These are phyloP conservation scores for Benitochromis conjunctus DNA, from an alignment of 2,113 vertebrate species.

Conservation along the genomic window DNA sequence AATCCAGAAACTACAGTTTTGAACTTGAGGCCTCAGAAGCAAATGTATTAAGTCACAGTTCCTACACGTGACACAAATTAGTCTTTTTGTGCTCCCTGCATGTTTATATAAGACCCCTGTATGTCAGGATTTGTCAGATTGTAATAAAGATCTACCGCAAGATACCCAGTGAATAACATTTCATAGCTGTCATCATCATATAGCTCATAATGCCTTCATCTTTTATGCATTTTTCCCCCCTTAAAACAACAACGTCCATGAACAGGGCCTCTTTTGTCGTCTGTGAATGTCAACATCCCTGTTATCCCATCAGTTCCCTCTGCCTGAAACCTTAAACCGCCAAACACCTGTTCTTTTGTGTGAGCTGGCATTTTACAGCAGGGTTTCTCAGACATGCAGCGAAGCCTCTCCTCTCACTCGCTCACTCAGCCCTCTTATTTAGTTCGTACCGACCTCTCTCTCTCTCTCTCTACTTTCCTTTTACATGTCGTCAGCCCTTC, in stretches of 20 bases:
- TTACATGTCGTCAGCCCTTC: slow-evolving; percentile 7
- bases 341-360: slow-evolving; percentile 81
- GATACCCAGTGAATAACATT: slow-evolving; percentile 42
- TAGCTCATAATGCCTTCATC: slow-evolving; percentile 55
- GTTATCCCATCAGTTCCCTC: slow-evolving; percentile 62
- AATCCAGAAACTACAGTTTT: neutral
- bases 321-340: slow-evolving; percentile 71
- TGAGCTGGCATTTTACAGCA: slow-evolving; percentile 68
- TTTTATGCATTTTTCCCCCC: slow-evolving; percentile 56
- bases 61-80: neutral
- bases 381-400: slow-evolving; percentile 57
- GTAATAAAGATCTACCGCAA: slow-evolving; percentile 34
- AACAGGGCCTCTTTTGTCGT: slow-evolving; percentile 70
- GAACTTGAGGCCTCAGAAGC: neutral
- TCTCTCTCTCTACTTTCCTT: neutral
- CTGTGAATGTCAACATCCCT: slow-evolving; percentile 72
- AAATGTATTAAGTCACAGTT: neutral
- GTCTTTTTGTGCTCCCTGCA: neutral
- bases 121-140: slow-evolving; percentile 12
- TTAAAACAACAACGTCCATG: slow-evolving; percentile 62
- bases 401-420: slow-evolving; percentile 28
- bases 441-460: neutral
- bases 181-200: slow-evolving; percentile 50
- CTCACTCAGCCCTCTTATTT: slow-evolving; percentile 17
- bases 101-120: neutral